phyloP scores from a whole-genome alignment of 2,888 invertebrate species.

The Dryadula phaetusa region DNA sequence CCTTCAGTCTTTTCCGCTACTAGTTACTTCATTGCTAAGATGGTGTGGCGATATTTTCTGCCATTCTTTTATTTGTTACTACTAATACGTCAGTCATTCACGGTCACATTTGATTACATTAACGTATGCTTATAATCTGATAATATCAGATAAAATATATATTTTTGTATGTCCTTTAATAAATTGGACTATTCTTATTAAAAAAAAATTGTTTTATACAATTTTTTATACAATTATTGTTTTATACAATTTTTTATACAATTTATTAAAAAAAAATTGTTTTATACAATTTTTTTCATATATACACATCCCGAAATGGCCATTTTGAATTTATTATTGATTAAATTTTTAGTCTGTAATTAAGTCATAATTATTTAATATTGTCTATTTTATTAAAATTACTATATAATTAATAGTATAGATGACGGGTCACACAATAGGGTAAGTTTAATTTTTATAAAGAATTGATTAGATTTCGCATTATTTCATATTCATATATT shows the following conservation, averaged over 20 bases:
- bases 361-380: background rate
- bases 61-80: constrained; percentile 42
- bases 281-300: no score
- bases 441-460: background rate
- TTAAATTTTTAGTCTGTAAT: background rate
- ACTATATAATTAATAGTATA: background rate
- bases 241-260: no score
- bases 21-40: constrained; percentile 60
- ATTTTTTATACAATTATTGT: no score
- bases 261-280: no score
- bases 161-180: background rate
- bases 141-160: constrained; percentile 6
- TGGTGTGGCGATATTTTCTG: constrained; percentile 46
- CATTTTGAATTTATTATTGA: no score
- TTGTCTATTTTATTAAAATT: background rate
- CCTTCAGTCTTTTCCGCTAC: constrained; percentile 68
- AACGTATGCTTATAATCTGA: constrained; percentile 30
- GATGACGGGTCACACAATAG: background rate
- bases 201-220: no score
- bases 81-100: constrained; percentile 38
- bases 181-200: no score
- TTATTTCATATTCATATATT: background rate
- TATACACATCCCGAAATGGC: no score
- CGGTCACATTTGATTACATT: constrained; percentile 34
- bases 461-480: background rate